These are phyloP conservation scores for Synanthedon tipuliformis DNA, from an alignment of 2,888 invertebrate genomes.

Conservation along the genomic window DNA sequence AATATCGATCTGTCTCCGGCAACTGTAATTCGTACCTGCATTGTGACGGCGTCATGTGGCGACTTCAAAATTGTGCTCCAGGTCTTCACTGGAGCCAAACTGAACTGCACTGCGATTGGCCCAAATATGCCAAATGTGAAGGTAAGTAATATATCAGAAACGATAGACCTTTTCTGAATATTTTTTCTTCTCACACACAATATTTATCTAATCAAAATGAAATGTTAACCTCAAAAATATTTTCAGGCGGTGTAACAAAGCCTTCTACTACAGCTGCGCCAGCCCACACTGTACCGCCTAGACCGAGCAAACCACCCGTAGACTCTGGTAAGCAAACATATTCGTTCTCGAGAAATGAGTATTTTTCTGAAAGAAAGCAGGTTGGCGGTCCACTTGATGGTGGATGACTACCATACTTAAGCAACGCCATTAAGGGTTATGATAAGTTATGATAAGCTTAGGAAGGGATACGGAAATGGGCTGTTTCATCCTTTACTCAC, in stretches of 20 bases:
- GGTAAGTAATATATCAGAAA: slow-evolving; percentile 24
- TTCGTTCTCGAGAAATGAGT: too few species aligned
- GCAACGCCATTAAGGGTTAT: too few species aligned
- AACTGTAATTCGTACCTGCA: slow-evolving; percentile 83
- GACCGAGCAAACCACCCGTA: slow-evolving; percentile 24
- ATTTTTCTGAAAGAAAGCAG: too few species aligned
- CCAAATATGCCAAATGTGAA: slow-evolving; percentile 77
- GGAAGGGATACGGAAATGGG: too few species aligned
- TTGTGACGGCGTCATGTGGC: slow-evolving; percentile 77
- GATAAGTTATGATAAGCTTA: too few species aligned
- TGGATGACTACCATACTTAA: too few species aligned
- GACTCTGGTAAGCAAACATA: slow-evolving; percentile 12
- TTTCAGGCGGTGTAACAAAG: slow-evolving; percentile 16
- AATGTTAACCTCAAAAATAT: background rate
- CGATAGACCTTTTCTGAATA: too few species aligned
- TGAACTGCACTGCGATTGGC: slow-evolving; percentile 84
- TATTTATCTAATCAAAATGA: background rate
- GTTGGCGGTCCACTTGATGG: too few species aligned
- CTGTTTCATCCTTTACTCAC: too few species aligned
- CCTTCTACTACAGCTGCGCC: slow-evolving; percentile 30
- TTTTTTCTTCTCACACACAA: background rate
- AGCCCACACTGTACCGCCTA: slow-evolving; percentile 34
- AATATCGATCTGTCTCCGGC: slow-evolving; percentile 68
- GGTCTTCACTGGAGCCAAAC: slow-evolving; percentile 85
- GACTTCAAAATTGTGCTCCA: slow-evolving; percentile 79